Conservation (phyloP, 2,888 invertebrate species). For the Coecobrya sp. region DNA sequence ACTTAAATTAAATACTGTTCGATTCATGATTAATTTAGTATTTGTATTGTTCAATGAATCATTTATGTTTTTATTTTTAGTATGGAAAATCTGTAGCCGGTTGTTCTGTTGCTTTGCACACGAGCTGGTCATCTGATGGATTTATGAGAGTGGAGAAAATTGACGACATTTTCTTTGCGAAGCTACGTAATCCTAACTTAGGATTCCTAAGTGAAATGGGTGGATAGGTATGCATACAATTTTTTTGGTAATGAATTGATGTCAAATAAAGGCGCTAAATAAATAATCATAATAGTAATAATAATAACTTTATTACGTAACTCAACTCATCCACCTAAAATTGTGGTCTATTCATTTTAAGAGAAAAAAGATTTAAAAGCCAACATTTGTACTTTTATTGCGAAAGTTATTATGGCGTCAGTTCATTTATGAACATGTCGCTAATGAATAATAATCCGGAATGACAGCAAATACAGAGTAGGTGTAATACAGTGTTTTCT, state of each 20-base stretch:
- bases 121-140: too few species aligned
- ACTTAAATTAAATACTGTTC: too few species aligned
- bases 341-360: not conserved
- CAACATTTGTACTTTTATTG: constrained; percentile 13
- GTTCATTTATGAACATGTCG: constrained; percentile 4
- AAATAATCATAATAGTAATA: too few species aligned
- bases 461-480: not conserved
- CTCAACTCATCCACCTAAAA: not conserved
- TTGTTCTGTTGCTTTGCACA: too few species aligned
- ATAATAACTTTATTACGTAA: not conserved
- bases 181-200: too few species aligned
- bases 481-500: not conserved
- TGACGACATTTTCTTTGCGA: too few species aligned
- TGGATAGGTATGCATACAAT: not conserved
- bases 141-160: too few species aligned
- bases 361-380: not conserved
- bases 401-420: constrained; percentile 45
- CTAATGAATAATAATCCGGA: constrained; percentile 5
- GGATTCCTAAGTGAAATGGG: not conserved
- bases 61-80: too few species aligned
- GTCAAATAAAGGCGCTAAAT: not conserved
- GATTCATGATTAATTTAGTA: too few species aligned
- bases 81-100: too few species aligned
- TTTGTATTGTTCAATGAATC: too few species aligned
- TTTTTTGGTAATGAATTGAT: too few species aligned